phyloP scores from a whole-genome alignment of 2,888 invertebrate genomes.

The Cheilosia grossa region DNA sequence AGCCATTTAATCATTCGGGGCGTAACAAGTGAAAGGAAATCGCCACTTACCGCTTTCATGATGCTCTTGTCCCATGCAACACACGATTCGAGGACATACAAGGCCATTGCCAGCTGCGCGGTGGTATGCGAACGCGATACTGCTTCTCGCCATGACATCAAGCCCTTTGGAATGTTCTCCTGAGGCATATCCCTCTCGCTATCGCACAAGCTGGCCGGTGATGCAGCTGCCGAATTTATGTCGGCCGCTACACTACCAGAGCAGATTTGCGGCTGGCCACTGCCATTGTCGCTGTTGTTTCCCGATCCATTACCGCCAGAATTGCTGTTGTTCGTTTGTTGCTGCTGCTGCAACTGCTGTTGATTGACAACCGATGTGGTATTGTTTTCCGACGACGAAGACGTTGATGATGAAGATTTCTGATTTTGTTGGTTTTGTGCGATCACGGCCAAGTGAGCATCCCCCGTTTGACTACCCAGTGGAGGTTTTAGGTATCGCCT shows the following conservation, averaged over 20 bases:
- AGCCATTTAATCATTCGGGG: slow-evolving; percentile 41
- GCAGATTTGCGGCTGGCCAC: slow-evolving; percentile 62
- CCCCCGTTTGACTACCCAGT: slow-evolving; percentile 86
- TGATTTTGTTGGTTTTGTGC: slow-evolving; percentile 83
- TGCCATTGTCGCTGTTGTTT: slow-evolving; percentile 80
- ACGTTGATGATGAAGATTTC: slow-evolving; percentile 76
- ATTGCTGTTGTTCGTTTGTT: slow-evolving; percentile 78
- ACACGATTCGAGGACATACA: slow-evolving; percentile 94
- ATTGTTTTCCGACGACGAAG: slow-evolving; percentile 82
- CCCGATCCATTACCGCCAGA: slow-evolving; percentile 80
- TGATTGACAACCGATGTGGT: slow-evolving; percentile 79
- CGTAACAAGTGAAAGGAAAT: slow-evolving; percentile 60
- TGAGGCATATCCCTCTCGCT: slow-evolving; percentile 82
- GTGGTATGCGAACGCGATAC: slow-evolving; percentile 92
- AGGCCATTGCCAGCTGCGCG: slow-evolving; percentile 94
- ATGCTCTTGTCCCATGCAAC: slow-evolving; percentile 99
- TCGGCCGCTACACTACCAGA: slow-evolving; percentile 57
- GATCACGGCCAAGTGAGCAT: slow-evolving; percentile 86
- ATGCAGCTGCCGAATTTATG: slow-evolving; percentile 74
- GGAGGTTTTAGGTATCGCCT: slow-evolving; percentile 97
- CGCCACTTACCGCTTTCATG: slow-evolving; percentile 97
- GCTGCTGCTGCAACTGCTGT: slow-evolving; percentile 81
- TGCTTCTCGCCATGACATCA: slow-evolving; percentile 95
- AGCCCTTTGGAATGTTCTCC: slow-evolving; percentile 85
- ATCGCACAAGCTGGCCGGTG: slow-evolving; percentile 82